Evolutionary conservation across 2,797 vertebrate genomes (phyloP), one percentile per base, ranked within the genome.

Genomic region (Taeniopygia guttata): DNA sequence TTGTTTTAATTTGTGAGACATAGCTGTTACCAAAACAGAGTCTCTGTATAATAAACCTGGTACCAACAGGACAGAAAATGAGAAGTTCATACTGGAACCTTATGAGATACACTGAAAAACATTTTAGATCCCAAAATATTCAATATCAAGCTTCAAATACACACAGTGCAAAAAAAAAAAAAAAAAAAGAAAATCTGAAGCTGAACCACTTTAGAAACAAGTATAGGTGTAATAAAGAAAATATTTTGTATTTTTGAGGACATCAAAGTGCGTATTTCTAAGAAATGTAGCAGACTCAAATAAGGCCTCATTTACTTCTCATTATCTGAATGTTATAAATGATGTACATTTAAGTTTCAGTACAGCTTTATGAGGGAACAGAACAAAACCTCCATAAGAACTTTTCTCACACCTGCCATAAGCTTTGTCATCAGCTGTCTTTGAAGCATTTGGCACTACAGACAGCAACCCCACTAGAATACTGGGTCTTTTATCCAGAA

Each of bases 151-250:
- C 26, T 73, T 90, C 13, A 66, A 72, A 78, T 59, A 19, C 16
- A 84, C 30, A 84, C 16, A 58, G 8, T 29, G 22, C 11, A 73
- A 72, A 11, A 7, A 26, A 3, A 3, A 32, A 52, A 46, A 45
- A 40, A 14, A 13, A 1, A 52, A 46, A 45, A 40, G 14, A 13
- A 1, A 20, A 10, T 52, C 29, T 0, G 0, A 64, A 42, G 18
- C 13, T 45, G 11, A 72, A 59, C 16, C 23, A 59, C 30, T 56
- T 56, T 27, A 52, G 52, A 40, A 58, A 45, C 6, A 83, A 48
- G 18, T 66, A 27, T 5, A 36, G 21, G 29, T 34, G 11, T 46
- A 64, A 34, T 27, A 32, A 76, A 62, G 26, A 29, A 55, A 64
- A 11, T 30, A 64, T 20, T 59, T 15, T 19, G 1, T 23, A 36